Percentiles rank a stretch among this genome's conserved stretches.
Evolutionary conservation across 1,140 invertebrate species (phyloP).

Genomic region (Drosophila serrata): DNA sequence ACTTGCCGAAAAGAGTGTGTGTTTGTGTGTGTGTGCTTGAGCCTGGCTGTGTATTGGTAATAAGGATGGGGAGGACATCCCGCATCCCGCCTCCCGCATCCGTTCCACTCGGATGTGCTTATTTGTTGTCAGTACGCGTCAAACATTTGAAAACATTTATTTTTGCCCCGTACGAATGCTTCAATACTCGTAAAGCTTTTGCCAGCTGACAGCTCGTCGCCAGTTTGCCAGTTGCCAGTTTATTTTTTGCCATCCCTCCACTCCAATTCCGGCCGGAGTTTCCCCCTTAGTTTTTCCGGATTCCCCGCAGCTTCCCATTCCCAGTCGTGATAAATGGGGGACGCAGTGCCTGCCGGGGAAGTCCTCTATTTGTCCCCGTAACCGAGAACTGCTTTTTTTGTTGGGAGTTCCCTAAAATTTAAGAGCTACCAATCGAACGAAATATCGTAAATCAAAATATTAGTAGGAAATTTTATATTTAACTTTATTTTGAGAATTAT

Average conservation of each 20-base stretch:
- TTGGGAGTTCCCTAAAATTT: neutral
- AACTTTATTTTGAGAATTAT: neutral
- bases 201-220: conserved; percentile 61
- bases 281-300: conserved; percentile 8
- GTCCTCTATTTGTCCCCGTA: conserved; percentile 34
- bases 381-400: neutral
- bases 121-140: conserved; percentile 82
- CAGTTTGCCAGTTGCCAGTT: conserved; percentile 45
- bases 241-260: conserved; percentile 49
- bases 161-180: conserved; percentile 74
- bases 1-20: conserved; percentile 48
- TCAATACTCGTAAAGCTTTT: conserved; percentile 69
- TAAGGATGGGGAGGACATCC: conserved; percentile 17
- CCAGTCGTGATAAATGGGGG: conserved; percentile 30
- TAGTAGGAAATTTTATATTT: neutral
- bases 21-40: conserved; percentile 43
- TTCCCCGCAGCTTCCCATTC: neutral
- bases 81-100: neutral
- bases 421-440: neutral
- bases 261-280: conserved; percentile 9
- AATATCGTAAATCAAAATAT: conserved; percentile 1
- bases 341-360: conserved; percentile 15
- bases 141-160: conserved; percentile 84
- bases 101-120: conserved; percentile 53
- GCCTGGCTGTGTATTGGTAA: conserved; percentile 20